Evolutionary conservation across 2,113 vertebrate genomes (phyloP).

Genomic region (Thermophis baileyi): DNA sequence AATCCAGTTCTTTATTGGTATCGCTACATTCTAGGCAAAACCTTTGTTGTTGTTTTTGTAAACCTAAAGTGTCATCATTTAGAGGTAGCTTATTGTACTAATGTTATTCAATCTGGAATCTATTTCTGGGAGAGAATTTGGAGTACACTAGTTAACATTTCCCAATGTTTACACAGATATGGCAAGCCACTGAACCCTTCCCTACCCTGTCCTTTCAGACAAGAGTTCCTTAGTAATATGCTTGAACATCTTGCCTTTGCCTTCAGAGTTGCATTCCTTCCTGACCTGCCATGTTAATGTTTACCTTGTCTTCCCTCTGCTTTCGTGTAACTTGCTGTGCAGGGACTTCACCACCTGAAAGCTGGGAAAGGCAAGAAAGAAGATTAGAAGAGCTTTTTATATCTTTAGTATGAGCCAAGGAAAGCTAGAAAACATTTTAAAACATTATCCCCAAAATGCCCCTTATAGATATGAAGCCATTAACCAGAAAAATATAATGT

Average conservation of each 20-base stretch:
- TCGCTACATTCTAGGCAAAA: neutral
- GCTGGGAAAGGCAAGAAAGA: conserved; percentile 61
- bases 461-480: neutral
- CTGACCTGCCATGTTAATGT: conserved; percentile 38
- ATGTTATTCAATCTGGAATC: neutral
- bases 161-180: neutral
- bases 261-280: neutral
- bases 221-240: neutral
- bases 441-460: neutral
- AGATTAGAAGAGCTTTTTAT: neutral
- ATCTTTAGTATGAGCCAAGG: neutral
- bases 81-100: neutral
- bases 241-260: neutral
- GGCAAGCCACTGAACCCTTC: too few species aligned
- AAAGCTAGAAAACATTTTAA: neutral
- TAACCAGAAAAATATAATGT: neutral
- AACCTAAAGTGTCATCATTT: neutral
- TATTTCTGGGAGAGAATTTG: neutral
- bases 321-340: conserved; percentile 80
- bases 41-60: neutral
- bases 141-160: neutral
- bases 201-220: too few species aligned
- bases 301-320: conserved; percentile 80
- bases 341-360: conserved; percentile 84
- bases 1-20: neutral